phyloP scores from a whole-genome alignment of 2,113 vertebrate species.

The Epinephelus lanceolatus region DNA sequence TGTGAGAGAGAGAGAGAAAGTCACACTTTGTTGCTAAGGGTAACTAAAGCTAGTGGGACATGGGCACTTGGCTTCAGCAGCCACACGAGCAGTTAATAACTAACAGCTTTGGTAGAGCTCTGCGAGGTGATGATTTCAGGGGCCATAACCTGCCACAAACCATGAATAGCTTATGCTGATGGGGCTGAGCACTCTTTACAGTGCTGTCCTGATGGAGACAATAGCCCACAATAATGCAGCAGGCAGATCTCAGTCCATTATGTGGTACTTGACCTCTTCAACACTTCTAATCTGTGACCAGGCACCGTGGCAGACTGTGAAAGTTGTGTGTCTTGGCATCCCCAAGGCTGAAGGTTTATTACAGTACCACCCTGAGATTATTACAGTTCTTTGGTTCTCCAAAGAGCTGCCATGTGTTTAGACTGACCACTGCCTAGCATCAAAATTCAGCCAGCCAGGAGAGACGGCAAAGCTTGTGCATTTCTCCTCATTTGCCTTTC shows the following conservation, averaged over 20 bases:
- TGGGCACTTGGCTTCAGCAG: constrained; percentile 46
- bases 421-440: constrained; percentile 54
- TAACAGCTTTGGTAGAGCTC: constrained; percentile 45
- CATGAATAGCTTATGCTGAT: constrained; percentile 45
- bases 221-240: constrained; percentile 48
- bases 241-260: constrained; percentile 47
- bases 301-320: constrained; percentile 24
- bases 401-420: constrained; percentile 58
- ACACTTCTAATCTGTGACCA: constrained; percentile 47
- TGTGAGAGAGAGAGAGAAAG: constrained; percentile 56
- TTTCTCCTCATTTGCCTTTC: constrained; percentile 40
- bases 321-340: constrained; percentile 42
- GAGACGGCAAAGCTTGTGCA: constrained; percentile 11
- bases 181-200: constrained; percentile 25
- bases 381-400: constrained; percentile 54
- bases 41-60: constrained; percentile 54
- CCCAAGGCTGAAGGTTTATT: constrained; percentile 36
- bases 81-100: constrained; percentile 46
- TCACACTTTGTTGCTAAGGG: constrained; percentile 46
- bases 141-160: constrained; percentile 57
- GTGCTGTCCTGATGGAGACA: constrained; percentile 43
- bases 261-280: constrained; percentile 55
- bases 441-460: constrained; percentile 1
- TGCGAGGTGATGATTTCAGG: constrained; percentile 58
- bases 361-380: constrained; percentile 61